Evolutionary conservation across 2,797 vertebrate species (phyloP).

Genomic region (Tokudaia tokunoshimensis): DNA sequence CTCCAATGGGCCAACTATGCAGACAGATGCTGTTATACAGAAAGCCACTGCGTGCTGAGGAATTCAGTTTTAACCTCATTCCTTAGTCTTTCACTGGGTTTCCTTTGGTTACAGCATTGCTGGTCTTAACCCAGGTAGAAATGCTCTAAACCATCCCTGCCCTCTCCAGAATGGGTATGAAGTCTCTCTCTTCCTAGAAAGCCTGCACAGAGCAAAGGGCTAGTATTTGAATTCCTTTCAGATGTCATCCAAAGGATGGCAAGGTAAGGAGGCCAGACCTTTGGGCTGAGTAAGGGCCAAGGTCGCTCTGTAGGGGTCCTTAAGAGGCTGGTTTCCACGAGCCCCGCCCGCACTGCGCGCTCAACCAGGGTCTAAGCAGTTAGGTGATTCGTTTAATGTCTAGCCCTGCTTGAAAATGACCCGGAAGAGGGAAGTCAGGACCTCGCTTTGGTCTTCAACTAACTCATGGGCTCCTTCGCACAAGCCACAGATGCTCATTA

Average conservation of each 20-base stretch:
- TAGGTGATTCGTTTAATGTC: constrained; percentile 22
- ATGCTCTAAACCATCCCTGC: constrained; percentile 81
- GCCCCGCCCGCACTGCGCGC: background rate
- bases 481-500: constrained; percentile 91
- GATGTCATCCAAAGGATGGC: background rate
- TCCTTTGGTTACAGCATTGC: constrained; percentile 81
- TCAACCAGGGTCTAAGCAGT: constrained; percentile 68
- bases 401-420: constrained; percentile 86
- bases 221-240: background rate
- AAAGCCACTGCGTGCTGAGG: constrained; percentile 76
- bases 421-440: constrained; percentile 86
- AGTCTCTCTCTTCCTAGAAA: constrained; percentile 15
- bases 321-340: constrained; percentile 66
- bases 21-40: constrained; percentile 69
- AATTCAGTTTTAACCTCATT: constrained; percentile 80
- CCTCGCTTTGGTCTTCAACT: constrained; percentile 87
- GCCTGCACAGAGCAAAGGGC: background rate
- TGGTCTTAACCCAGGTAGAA: constrained; percentile 80
- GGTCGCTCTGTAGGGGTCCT: background rate
- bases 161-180: background rate
- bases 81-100: constrained; percentile 79
- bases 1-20: constrained; percentile 79
- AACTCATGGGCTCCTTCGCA: constrained; percentile 88
- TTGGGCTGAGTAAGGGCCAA: background rate
- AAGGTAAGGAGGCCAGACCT: background rate